Evolutionary conservation across 2,113 vertebrate species (phyloP).

Genomic region (Calyptomena viridis): DNA sequence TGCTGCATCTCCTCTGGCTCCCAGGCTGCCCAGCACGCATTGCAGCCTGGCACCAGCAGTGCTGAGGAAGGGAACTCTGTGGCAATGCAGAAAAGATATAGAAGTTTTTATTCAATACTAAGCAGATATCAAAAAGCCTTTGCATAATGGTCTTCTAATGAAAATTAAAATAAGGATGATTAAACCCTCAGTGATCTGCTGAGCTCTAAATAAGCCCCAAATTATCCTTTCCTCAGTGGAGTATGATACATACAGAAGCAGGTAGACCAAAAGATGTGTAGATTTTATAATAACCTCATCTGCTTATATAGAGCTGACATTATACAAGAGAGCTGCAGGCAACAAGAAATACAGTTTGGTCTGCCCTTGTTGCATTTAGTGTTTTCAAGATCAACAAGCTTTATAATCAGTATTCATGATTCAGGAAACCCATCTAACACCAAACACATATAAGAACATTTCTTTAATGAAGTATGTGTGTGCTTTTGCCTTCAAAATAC

Average conservation of each 20-base stretch:
- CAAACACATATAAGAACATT: not conserved
- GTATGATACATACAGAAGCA: not conserved
- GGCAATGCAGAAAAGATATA: not conserved
- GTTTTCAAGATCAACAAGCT: not conserved
- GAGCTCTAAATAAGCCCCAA: constrained; percentile 43
- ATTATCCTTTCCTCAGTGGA: not conserved
- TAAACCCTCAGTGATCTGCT: constrained; percentile 42
- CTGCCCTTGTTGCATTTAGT: not conserved
- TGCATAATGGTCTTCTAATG: constrained; percentile 4
- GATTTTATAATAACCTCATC: constrained; percentile 13
- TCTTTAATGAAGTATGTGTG: not conserved
- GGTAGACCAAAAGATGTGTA: constrained; percentile 2
- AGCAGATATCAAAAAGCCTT: constrained; percentile 34
- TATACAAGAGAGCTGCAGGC: not conserved
- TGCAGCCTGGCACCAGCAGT: not conserved
- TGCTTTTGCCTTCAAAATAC: not conserved
- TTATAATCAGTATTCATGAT: not conserved
- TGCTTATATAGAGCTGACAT: not conserved
- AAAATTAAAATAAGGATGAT: constrained; percentile 57
- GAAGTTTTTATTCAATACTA: not conserved
- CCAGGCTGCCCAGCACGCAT: not conserved
- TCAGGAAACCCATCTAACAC: not conserved
- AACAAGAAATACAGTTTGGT: not conserved
- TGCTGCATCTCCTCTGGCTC: not conserved
- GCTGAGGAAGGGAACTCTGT: not conserved